phyloP scores from a whole-genome alignment of 2,888 invertebrate species.

The Sipha maydis region DNA sequence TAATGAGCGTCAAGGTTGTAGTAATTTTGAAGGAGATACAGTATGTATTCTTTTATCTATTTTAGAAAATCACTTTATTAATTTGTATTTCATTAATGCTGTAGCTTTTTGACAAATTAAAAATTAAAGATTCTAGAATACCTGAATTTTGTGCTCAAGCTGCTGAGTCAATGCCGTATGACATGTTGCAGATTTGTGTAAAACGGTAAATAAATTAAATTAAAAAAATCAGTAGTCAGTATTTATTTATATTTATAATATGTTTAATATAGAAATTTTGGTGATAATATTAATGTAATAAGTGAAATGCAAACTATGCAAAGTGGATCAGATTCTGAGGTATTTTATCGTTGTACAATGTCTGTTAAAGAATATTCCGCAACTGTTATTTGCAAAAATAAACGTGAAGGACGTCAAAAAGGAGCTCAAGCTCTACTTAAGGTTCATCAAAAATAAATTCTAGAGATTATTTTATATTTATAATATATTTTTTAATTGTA shows the following conservation, averaged over 20 bases:
- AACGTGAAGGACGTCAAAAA: conserved; percentile 94
- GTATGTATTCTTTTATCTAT: neutral
- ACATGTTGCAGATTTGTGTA: conserved; percentile 89
- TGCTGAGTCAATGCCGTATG: conserved; percentile 94
- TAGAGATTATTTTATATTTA: neutral
- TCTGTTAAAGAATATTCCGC: conserved; percentile 91
- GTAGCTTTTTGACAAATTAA: conserved; percentile 78
- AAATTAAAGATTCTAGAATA: conserved; percentile 93
- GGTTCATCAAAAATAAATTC: conserved; percentile 60
- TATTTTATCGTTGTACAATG: conserved; percentile 87
- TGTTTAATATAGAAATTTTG: conserved; percentile 79
- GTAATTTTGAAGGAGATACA: conserved; percentile 14
- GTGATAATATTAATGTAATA: conserved; percentile 87
- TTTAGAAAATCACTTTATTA: neutral
- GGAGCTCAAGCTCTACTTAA: conserved; percentile 94
- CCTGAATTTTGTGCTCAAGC: conserved; percentile 94
- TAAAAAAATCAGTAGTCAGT: neutral
- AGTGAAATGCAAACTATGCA: conserved; percentile 87
- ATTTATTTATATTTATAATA: conserved; percentile 3
- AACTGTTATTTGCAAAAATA: conserved; percentile 91
- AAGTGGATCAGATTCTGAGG: conserved; percentile 75
- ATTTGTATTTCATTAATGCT: neutral
- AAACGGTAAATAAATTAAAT: conserved; percentile 69
- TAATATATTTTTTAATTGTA: conserved; percentile 70
- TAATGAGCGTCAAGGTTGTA: conserved; percentile 32